Evolutionary conservation across 2,797 vertebrate genomes (phyloP).

Genomic region (Sebastes minor): DNA sequence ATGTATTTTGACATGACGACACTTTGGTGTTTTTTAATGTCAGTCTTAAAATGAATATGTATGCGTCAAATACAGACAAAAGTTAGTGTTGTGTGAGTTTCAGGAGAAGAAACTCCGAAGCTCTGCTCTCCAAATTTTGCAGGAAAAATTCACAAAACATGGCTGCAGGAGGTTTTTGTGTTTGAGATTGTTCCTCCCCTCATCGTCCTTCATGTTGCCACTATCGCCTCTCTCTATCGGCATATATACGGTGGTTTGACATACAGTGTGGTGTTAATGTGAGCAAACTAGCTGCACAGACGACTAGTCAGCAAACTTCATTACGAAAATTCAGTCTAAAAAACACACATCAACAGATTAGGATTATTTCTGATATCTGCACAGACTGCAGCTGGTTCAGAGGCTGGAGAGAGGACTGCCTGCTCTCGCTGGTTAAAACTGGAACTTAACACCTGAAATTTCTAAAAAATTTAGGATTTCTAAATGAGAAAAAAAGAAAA

Average conservation of each 20-base stretch:
- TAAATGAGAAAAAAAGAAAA: slow-evolving; percentile 61
- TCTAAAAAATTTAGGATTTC: slow-evolving; percentile 60
- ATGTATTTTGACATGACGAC: slow-evolving; percentile 29
- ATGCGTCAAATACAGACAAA: background rate
- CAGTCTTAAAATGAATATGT: background rate
- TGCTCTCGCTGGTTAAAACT: slow-evolving; percentile 27
- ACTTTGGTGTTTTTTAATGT: background rate
- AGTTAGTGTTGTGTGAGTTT: background rate
- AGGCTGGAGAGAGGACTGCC: slow-evolving; percentile 17
- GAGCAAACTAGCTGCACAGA: slow-evolving; percentile 29
- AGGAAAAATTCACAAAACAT: slow-evolving; percentile 84
- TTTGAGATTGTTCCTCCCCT: slow-evolving; percentile 83
- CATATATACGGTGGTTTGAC: background rate
- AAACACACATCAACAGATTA: slow-evolving; percentile 74
- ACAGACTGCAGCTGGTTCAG: slow-evolving; percentile 64
- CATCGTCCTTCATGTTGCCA: slow-evolving; percentile 79
- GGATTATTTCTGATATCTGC: slow-evolving; percentile 55
- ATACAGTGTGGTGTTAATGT: background rate
- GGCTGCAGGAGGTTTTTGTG: slow-evolving; percentile 87
- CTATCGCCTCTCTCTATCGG: slow-evolving; percentile 38
- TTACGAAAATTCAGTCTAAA: slow-evolving; percentile 55
- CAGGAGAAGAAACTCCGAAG: slow-evolving; percentile 53
- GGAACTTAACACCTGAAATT: slow-evolving; percentile 65
- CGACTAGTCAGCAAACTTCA: slow-evolving; percentile 70
- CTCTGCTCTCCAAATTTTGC: slow-evolving; percentile 72